phyloP scores from a whole-genome alignment of 1,140 invertebrate species.

The Pseudobourletiella spinata region DNA sequence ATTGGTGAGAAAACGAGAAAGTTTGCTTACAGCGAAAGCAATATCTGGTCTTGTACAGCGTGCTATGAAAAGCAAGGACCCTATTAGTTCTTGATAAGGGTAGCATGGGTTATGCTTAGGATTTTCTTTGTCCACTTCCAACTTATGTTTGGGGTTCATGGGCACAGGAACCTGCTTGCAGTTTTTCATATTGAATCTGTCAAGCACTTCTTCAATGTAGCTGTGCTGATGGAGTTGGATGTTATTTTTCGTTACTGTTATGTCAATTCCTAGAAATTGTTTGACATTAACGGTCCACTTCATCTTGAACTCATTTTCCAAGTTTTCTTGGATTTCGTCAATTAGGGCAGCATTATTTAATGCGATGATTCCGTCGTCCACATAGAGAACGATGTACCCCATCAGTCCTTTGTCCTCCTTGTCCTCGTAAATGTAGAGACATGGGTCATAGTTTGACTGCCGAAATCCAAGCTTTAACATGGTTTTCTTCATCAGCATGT shows the following conservation, averaged over 20 bases:
- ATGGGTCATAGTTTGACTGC: slow-evolving; percentile 34
- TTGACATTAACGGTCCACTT: slow-evolving; percentile 5
- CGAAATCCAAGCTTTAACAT: slow-evolving; percentile 29
- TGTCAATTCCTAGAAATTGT: slow-evolving; percentile 39
- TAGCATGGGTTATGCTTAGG: neutral
- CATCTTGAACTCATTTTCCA: slow-evolving; percentile 37
- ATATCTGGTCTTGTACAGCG: slow-evolving; percentile 26
- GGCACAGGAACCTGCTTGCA: slow-evolving; percentile 37
- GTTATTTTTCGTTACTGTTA: slow-evolving; percentile 12
- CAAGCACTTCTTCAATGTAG: slow-evolving; percentile 39
- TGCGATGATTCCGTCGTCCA: slow-evolving; percentile 43
- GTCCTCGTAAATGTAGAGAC: slow-evolving; percentile 9
- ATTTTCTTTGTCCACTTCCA: slow-evolving; percentile 21
- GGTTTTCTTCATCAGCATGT: slow-evolving; percentile 24
- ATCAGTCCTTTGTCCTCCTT: neutral
- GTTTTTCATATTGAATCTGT: slow-evolving; percentile 37
- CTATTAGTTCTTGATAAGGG: slow-evolving; percentile 37
- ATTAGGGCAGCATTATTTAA: slow-evolving; percentile 11
- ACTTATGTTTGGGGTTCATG: neutral
- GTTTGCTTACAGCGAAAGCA: slow-evolving; percentile 40
- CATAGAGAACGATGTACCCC: slow-evolving; percentile 42
- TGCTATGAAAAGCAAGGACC: slow-evolving; percentile 16
- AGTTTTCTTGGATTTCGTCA: slow-evolving; percentile 25
- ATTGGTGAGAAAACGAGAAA: slow-evolving; percentile 8
- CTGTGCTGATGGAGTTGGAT: slow-evolving; percentile 15